A percentile compares a stretch with the other conserved stretches of the same genome.
These are phyloP conservation scores for Artemia sinica DNA, from an alignment of 2,888 invertebrate species.

Conservation along the genomic window DNA sequence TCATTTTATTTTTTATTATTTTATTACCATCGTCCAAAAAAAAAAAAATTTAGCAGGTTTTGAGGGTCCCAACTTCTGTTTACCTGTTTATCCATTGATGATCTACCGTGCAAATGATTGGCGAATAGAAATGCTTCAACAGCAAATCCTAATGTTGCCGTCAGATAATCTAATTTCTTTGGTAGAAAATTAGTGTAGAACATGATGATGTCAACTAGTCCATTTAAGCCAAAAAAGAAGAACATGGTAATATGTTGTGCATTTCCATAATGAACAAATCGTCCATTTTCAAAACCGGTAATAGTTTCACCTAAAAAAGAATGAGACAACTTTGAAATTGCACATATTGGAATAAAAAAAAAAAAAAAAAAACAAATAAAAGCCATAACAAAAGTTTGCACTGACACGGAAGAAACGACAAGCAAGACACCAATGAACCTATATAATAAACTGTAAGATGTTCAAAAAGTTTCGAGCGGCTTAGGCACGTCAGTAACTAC, in stretches of 20 bases:
- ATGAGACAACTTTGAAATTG: too few species aligned
- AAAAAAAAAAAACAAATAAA: too few species aligned
- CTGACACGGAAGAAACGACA: too few species aligned
- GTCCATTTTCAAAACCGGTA: constrained; percentile 31
- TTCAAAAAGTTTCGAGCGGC: too few species aligned
- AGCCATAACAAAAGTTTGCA: too few species aligned
- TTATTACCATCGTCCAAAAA: too few species aligned
- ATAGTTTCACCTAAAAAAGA: constrained; percentile 28
- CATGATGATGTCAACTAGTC: constrained; percentile 32
- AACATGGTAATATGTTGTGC: constrained; percentile 39
- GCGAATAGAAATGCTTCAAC: constrained; percentile 36
- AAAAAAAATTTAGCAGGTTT: too few species aligned
- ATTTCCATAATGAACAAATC: constrained; percentile 32
- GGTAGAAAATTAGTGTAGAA: constrained; percentile 31
- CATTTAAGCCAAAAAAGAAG: constrained; percentile 35
- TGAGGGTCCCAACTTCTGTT: background rate
- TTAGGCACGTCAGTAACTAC: too few species aligned
- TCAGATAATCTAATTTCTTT: constrained; percentile 33
- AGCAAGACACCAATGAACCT: too few species aligned
- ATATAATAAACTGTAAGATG: too few species aligned
- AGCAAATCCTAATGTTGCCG: constrained; percentile 31
- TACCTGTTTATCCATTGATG: constrained; percentile 31
- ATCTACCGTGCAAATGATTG: constrained; percentile 35
- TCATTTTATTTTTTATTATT: too few species aligned
- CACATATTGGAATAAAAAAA: too few species aligned